Base-by-base conservation (phyloP, 2,888 invertebrate genomes). In the Rutpela maculata region DNA sequence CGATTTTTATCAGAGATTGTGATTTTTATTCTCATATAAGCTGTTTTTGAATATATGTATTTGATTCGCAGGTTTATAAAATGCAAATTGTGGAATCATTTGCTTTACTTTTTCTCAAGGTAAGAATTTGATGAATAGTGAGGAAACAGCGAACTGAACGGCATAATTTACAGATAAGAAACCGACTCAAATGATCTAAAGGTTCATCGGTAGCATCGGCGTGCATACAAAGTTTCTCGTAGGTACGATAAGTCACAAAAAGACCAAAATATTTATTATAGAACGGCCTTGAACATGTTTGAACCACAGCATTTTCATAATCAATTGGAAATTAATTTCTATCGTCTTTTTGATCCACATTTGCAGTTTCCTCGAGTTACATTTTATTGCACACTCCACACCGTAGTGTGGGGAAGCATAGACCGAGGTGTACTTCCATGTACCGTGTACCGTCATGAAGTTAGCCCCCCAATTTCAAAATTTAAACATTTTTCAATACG, bases 41-140 rank as follows among this genome's bases (percentile, higher is more conserved):
- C 22, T 10, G 15, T 12, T 62, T 18, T 35, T 31, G 0, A 3
- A 63, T 63, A 4, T 15, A 15, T 12, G 3, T 38, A 38, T 38
- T 15, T 15, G 43, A 43, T 43, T 43, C 15, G 4, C 43, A 43
- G 38, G 12, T 35, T 35, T 35, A 35, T 15, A 31, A 63, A 35
- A 63, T 35, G 35, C n/a, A 35, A 17, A n/a, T 35, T 6, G 7
- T n/a, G 9, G 35, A 63, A 63, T 35, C 62, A 35, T 10, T 63
- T 63, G n/a, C 11, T 63, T 63, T 15, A 63, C 50, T 50, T 50
- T 50, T 50, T 7, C 35, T 63, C 35, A 35, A 35, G 6, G 35
- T 7, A 35, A 15, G 19, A n/a, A 62, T 62, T n/a, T 22, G 35
- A 62, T 31, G 17, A 31, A 31, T 62, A n/a, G 62, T 63, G 35